Evolutionary conservation across 2,888 invertebrate species (phyloP), one percentile per base, ranked within the genome.

Genomic region (Cephus pygmeus): DNA sequence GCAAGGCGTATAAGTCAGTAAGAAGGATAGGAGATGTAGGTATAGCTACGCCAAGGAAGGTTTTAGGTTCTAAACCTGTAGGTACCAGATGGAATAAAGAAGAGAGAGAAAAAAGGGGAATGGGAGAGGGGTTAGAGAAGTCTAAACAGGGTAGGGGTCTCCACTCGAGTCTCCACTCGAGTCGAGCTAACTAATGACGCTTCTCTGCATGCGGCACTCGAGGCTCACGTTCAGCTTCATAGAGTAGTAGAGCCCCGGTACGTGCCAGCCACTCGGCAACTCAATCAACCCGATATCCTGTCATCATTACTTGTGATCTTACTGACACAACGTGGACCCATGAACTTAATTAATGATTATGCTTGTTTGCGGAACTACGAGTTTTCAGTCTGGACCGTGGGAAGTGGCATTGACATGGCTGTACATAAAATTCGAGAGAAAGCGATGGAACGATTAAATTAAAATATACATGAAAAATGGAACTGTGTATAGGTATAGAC

Each of bases 161-260:
- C 36, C 36, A 36, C 36, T 36, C 12, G 81, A 85, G 83, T 84
- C 81, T 83, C 82, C 85, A 87, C 87, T 87, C 82, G 86, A 87
- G 86, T 78, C 81, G 80, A 83, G 85, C 86, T 87, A 88, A 88
- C 89, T 90, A 90, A 90, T 88, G 89, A 90, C 87, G 87, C 90
- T 88, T 87, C 85, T 85, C 85, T 83, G 77, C 84, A 83, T 83
- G 86, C 85, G 85, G 86, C 85, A 86, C 85, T 86, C 84, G 82
- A 86, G 85, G 77, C 85, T 86, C 82, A 79, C 81, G 83, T 80
- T 80, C 82, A 79, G 77, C 81, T 79, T 81, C 80, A 83, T 80
- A 80, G 56, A 56, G 56, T 56, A 56, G 23, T 56, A 56, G 56
- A 56, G 56, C 56, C 56, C 56, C 23, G 23, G 56, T 56, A 56